These are phyloP conservation scores for Chaetura pelagica DNA, from an alignment of 2,113 vertebrate species.

Conservation along the genomic window DNA sequence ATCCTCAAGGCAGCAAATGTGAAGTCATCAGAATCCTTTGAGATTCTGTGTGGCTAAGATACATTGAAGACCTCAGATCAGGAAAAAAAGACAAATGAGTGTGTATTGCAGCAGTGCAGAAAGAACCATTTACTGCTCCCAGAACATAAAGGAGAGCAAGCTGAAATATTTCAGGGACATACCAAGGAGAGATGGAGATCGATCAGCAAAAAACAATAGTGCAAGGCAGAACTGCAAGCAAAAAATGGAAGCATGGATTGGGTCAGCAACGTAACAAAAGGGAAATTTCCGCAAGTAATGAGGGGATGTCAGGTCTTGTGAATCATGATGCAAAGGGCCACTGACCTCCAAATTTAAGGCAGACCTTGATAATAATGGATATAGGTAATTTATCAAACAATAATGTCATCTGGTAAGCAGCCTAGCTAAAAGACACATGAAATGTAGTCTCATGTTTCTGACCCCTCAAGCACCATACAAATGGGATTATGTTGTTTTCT, in stretches of 20 bases:
- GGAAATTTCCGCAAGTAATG: neutral
- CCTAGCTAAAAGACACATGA: slow-evolving; percentile 39
- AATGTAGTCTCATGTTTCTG: slow-evolving; percentile 39
- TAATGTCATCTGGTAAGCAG: neutral
- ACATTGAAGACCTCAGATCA: slow-evolving; percentile 3
- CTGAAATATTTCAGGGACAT: slow-evolving; percentile 62
- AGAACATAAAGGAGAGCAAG: slow-evolving; percentile 30
- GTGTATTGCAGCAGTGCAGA: slow-evolving; percentile 9
- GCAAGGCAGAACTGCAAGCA: neutral
- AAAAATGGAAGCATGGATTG: neutral
- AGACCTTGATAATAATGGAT: slow-evolving; percentile 33
- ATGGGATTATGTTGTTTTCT: neutral
- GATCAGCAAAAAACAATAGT: slow-evolving; percentile 43
- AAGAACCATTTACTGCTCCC: slow-evolving; percentile 52
- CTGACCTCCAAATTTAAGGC: slow-evolving; percentile 53
- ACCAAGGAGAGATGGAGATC: slow-evolving; percentile 63
- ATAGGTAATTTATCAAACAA: slow-evolving; percentile 41
- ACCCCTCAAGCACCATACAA: neutral
- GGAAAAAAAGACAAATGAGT: slow-evolving; percentile 49
- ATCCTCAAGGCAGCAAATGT: slow-evolving; percentile 40
- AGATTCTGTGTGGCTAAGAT: slow-evolving; percentile 39
- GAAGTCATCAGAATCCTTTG: slow-evolving; percentile 51
- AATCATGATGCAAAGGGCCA: slow-evolving; percentile 36
- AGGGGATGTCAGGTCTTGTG: slow-evolving; percentile 5
- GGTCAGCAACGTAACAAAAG: slow-evolving; percentile 5